Evolutionary conservation across 53 echinoderm and acorn worm genomes (phyloP).

Genomic region (Astropecten irregularis): DNA sequence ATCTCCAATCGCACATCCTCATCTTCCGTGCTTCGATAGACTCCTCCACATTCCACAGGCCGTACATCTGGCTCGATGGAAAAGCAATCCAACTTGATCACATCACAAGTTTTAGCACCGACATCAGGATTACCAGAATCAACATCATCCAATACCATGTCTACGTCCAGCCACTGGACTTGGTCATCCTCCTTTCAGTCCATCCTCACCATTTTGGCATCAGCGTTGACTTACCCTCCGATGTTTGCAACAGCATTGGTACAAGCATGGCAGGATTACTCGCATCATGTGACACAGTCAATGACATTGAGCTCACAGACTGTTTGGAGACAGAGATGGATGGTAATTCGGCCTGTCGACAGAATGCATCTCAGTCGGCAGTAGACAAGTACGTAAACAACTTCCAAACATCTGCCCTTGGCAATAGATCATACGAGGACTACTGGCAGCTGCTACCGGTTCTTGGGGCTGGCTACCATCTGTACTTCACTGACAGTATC

Average conservation of each 20-base stretch:
- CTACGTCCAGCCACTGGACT: constrained; percentile 32
- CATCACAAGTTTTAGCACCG: constrained; percentile 34
- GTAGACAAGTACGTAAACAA: constrained; percentile 63
- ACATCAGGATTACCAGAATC: constrained; percentile 49
- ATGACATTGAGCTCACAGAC: constrained; percentile 50
- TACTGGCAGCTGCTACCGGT: constrained; percentile 56
- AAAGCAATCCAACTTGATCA: constrained; percentile 55
- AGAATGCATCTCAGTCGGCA: constrained; percentile 59
- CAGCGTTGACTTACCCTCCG: constrained; percentile 48
- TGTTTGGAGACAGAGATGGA: constrained; percentile 25
- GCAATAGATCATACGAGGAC: constrained; percentile 28
- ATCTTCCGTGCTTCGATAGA: constrained; percentile 59
- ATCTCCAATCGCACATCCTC: constrained; percentile 31
- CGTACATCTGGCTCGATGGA: constrained; percentile 68
- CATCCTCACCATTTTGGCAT: constrained; percentile 68
- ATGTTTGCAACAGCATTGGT: constrained; percentile 47
- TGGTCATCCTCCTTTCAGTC: constrained; percentile 57
- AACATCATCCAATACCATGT: constrained; percentile 65
- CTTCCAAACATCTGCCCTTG: constrained; percentile 22
- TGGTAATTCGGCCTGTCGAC: constrained; percentile 33
- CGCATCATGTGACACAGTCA: constrained; percentile 66
- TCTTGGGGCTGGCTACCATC: constrained; percentile 64
- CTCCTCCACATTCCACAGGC: background rate
- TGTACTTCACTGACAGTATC: constrained; percentile 72
- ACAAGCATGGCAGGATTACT: constrained; percentile 54